These are phyloP conservation scores for Glossosoma conforme DNA, from an alignment of 1,140 invertebrate species.

Conservation along the genomic window DNA sequence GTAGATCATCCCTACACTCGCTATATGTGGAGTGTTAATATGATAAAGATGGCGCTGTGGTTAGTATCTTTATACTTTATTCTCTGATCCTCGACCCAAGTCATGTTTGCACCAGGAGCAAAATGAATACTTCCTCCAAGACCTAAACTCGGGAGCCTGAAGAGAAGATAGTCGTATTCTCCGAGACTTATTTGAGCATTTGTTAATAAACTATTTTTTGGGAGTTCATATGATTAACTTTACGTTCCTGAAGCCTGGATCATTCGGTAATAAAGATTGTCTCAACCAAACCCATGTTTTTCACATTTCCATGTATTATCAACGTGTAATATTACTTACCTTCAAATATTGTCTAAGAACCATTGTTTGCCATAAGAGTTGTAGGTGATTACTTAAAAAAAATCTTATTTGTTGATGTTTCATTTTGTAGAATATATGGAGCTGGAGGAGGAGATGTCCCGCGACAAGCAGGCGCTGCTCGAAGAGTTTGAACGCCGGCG, in stretches of 20 bases:
- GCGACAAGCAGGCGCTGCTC: conserved; percentile 81
- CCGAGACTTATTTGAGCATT: too few species aligned
- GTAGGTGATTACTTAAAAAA: conserved; percentile 17
- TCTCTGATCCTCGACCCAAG: too few species aligned
- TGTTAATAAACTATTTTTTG: too few species aligned
- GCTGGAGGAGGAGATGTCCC: conserved; percentile 79
- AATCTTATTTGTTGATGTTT: conserved; percentile 1
- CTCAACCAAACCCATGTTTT: conserved; percentile 2
- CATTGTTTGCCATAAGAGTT: conserved; percentile 5
- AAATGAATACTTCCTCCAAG: too few species aligned
- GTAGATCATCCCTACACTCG: too few species aligned
- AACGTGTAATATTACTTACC: not conserved
- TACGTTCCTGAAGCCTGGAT: not conserved
- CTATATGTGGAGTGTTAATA: too few species aligned
- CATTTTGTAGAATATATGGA: conserved; percentile 78
- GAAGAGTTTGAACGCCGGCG: conserved; percentile 92
- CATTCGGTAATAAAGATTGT: conserved; percentile 6
- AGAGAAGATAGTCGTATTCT: too few species aligned
- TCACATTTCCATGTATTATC: conserved; percentile 12
- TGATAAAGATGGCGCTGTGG: too few species aligned
- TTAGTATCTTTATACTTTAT: too few species aligned
- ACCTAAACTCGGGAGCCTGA: too few species aligned
- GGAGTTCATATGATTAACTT: too few species aligned
- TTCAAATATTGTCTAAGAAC: conserved; percentile 1
- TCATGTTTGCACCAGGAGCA: too few species aligned